Evolutionary conservation across 2,888 invertebrate species (phyloP), one percentile per base, ranked within the genome.

Genomic region (Meiosimyza decipiens): DNA sequence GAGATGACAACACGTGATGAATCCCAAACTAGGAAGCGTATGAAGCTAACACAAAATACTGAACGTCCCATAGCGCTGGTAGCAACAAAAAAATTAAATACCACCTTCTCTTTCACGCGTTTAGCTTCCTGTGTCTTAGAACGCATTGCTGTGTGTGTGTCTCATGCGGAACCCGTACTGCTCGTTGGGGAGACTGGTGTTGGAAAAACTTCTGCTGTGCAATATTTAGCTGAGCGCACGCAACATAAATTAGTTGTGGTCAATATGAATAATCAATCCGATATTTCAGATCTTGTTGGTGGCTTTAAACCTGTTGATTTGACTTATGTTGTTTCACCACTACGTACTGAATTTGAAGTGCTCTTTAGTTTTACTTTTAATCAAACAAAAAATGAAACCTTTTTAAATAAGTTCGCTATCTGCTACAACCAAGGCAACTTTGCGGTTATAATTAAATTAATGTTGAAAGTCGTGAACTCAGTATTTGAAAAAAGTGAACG

Each of bases 231-330:
- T 0, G 90, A 92, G 74, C 92, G 93, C 77, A 91, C 95, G 0
- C 94, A 95, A 0, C 93, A 95, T 78, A 95, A 93, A 82, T 89
- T 99, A 49, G 90, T 94, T 49, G 98, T 99, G 0, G 95, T 99
- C 33, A 99, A 99, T 84, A 95, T 99, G 95, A 99, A 98, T 84
- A 98, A 99, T 83, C 99, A 99, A 84, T 98, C 97, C 62, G 99
- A 99, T 87, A 95, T 95, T 11, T 93, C 96, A 0, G 99, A 99
- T 88, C 90, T 99, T 54, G 89, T 99, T 0, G 99, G 99, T 72
- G 99, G 99, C 76, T 96, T 95, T 84, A 99, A 98, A 86, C 99
- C 99, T 0, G 95, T 98, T 0, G 97, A 98, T 84, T 86, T 98
- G 13, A 94, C 93, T 81, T 92, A 92, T 80, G 89, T 97, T 0